Conservation (phyloP, 2,797 vertebrate genomes). For the Poecilia picta region DNA sequence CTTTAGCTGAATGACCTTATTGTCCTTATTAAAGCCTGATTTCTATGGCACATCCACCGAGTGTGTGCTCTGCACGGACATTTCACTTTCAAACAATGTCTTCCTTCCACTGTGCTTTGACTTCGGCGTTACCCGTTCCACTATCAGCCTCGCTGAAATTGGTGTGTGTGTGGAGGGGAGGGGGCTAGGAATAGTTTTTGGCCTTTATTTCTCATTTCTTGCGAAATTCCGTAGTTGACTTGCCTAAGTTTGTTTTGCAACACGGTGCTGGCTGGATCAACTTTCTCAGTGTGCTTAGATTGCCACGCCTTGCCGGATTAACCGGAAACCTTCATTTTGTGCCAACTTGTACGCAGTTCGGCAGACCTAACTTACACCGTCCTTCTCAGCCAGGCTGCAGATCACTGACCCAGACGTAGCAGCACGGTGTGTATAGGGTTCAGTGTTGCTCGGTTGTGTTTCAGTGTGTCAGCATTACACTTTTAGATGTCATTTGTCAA, state of each 20-base stretch:
- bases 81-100: conserved; percentile 21
- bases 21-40: conserved; percentile 34
- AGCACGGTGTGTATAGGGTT: conserved; percentile 42
- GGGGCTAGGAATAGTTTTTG: conserved; percentile 32
- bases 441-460: conserved; percentile 56
- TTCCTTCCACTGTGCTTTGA: not conserved
- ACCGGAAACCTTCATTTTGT: conserved; percentile 57
- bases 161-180: conserved; percentile 2
- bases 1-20: conserved; percentile 45
- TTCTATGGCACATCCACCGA: conserved; percentile 31
- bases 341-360: conserved; percentile 47
- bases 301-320: conserved; percentile 53
- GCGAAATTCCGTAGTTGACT: conserved; percentile 66
- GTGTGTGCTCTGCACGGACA: conserved; percentile 10
- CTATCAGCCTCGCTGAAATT: not conserved
- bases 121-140: conserved; percentile 23
- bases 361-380: conserved; percentile 22
- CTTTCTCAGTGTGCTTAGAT: conserved; percentile 67
- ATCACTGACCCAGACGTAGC: conserved; percentile 29
- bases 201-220: conserved; percentile 53
- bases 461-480: conserved; percentile 71
- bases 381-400: conserved; percentile 28
- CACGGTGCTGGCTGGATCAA: conserved; percentile 69
- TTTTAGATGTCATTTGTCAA: conserved; percentile 75
- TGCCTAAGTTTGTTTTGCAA: conserved; percentile 68